Evolutionary conservation across 2,113 vertebrate genomes (phyloP).

Genomic region (Naja naja): DNA sequence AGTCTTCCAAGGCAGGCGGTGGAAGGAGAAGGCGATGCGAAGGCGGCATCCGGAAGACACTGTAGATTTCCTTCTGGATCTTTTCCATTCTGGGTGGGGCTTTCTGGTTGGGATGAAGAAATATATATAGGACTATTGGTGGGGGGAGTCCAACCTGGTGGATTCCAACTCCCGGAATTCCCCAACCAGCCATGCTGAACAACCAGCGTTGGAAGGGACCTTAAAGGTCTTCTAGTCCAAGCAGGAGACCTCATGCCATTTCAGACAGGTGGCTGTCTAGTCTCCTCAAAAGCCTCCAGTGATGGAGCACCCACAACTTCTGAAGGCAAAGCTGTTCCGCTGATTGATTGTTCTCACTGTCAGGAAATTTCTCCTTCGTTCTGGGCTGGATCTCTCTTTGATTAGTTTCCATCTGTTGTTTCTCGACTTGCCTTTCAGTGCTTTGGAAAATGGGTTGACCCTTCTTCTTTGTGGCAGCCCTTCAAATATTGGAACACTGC

Average conservation of each 20-base stretch:
- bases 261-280: neutral
- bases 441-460: neutral
- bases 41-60: neutral
- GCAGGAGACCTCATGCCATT: neutral
- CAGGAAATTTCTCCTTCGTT: neutral
- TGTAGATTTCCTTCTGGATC: neutral
- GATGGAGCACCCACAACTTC: neutral
- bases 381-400: neutral
- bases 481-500: neutral
- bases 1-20: neutral
- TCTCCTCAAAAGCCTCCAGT: neutral
- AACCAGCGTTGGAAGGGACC: neutral
- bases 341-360: neutral
- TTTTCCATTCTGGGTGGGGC: too few relatives aligned
- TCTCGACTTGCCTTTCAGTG: neutral
- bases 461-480: neutral
- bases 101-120: neutral
- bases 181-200: neutral
- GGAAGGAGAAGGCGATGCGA: neutral
- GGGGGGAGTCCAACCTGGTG: neutral
- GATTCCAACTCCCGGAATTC: neutral
- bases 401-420: neutral
- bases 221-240: neutral
- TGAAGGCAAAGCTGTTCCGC: neutral
- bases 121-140: neutral